Conservation (phyloP, 2,888 invertebrate species). For the Dynastes hyllus region DNA sequence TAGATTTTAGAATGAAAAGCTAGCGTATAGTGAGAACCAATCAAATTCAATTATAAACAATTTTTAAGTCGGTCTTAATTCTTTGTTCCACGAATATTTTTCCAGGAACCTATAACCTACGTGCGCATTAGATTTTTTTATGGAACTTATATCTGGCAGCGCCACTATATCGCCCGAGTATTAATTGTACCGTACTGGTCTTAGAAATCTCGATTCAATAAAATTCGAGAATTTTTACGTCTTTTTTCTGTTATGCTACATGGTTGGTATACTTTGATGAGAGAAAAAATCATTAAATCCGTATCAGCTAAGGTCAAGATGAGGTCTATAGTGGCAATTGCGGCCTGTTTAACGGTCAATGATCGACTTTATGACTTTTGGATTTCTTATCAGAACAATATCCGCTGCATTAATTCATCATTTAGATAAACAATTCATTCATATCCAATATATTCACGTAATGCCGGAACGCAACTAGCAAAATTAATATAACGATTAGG, state of each 20-base stretch:
- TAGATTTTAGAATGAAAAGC: no score
- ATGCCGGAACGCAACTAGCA: conserved; percentile 11
- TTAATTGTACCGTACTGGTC: no score
- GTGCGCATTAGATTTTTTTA: no score
- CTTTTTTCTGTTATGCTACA: conserved; percentile 12
- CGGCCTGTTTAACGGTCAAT: conserved; percentile 60
- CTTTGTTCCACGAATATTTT: no score
- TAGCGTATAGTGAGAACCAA: no score
- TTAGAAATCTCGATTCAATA: conserved; percentile 6
- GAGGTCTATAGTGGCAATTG: conserved; percentile 51
- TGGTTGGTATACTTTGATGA: conserved; percentile 16
- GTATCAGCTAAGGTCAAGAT: conserved; percentile 54
- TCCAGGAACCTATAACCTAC: no score
- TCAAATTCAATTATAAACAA: no score
- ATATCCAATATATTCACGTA: conserved; percentile 52
- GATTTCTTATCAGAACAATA: conserved; percentile 60
- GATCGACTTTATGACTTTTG: conserved; percentile 63
- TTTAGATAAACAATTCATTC: conserved; percentile 57
- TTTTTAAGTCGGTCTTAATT: no score
- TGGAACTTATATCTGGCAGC: no score
- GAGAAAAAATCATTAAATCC: conserved; percentile 45
- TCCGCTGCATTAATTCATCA: conserved; percentile 58
- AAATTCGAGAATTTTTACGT: conserved; percentile 23
- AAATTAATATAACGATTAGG: not conserved
- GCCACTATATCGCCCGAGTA: no score